Evolutionary conservation across 30 jellyfish, hydroid and myxozoan species (phyloP).

Genomic region (Mastigias papua): DNA sequence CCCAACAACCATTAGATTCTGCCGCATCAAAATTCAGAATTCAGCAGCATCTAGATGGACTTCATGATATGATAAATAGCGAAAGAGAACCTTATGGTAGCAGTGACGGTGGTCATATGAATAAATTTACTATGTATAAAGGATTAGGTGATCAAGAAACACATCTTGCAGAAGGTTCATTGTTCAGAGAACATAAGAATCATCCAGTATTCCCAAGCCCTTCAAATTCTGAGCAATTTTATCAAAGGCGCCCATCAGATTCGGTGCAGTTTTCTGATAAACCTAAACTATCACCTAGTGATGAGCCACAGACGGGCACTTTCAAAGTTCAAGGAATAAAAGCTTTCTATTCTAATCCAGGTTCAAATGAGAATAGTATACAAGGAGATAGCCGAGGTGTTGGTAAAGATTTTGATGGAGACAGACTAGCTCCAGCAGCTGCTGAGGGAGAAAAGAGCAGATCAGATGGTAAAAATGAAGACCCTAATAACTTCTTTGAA

Average conservation of each 20-base stretch:
- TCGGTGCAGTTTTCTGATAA: slow-evolving; percentile 26
- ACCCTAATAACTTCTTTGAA: slow-evolving; percentile 63
- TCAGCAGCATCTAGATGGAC: not conserved
- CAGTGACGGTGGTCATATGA: slow-evolving; percentile 2
- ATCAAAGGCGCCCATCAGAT: slow-evolving; percentile 47
- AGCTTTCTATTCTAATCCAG: not conserved
- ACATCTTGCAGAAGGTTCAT: slow-evolving; percentile 31
- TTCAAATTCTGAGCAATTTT: slow-evolving; percentile 20
- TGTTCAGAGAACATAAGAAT: not conserved
- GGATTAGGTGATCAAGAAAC: slow-evolving; percentile 20
- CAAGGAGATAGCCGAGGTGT: slow-evolving; percentile 57
- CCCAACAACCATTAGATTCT: slow-evolving; percentile 2
- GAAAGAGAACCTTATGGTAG: not conserved
- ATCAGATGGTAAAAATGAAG: slow-evolving; percentile 39
- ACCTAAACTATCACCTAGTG: slow-evolving; percentile 4
- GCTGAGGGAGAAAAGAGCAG: not conserved
- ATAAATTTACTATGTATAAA: slow-evolving; percentile 6
- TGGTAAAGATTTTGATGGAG: slow-evolving; percentile 74
- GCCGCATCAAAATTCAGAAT: slow-evolving; percentile 7
- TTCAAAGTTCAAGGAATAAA: slow-evolving; percentile 28
- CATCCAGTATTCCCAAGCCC: slow-evolving; percentile 19
- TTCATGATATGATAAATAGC: not conserved
- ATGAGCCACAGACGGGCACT: not conserved
- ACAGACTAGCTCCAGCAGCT: slow-evolving; percentile 53
- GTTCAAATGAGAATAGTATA: not conserved